Percentiles rank a stretch among this genome's conserved stretches.
Conservation (phyloP, 1,140 invertebrate genomes). For the Cydia splendana region DNA sequence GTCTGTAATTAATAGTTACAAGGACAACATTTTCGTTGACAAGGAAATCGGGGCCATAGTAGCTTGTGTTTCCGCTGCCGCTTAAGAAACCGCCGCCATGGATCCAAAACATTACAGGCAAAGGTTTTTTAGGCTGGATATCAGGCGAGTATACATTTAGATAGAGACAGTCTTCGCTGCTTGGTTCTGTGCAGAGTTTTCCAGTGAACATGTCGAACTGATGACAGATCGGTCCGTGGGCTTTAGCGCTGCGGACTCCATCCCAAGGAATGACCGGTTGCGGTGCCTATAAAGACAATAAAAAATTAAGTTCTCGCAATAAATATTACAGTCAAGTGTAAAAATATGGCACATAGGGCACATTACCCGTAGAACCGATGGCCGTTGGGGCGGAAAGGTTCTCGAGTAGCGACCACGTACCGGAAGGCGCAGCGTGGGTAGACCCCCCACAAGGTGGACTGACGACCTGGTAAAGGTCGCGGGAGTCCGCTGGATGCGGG, state of each 20-base stretch:
- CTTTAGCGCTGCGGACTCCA: slow-evolving; percentile 72
- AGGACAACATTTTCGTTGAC: slow-evolving; percentile 81
- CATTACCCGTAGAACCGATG: too few species aligned
- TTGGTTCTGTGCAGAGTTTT: slow-evolving; percentile 37
- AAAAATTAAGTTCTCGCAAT: too few species aligned
- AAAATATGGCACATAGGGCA: too few species aligned
- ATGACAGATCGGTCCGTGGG: slow-evolving; percentile 69
- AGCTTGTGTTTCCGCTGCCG: slow-evolving; percentile 35
- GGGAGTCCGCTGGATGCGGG: too few species aligned
- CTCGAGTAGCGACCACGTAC: too few species aligned
- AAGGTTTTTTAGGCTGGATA: slow-evolving; percentile 38
- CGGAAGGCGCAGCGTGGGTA: too few species aligned
- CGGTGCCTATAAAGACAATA: slow-evolving; percentile 66
- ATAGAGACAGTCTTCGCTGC: slow-evolving; percentile 77
- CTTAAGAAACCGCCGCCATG: slow-evolving; percentile 69
- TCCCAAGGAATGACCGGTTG: slow-evolving; percentile 75
- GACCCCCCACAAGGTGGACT: too few species aligned
- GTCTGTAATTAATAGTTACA: slow-evolving; percentile 84
- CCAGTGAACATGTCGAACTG: slow-evolving; percentile 31
- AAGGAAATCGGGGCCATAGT: slow-evolving; percentile 81
- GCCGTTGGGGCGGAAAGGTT: too few species aligned
- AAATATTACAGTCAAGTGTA: too few species aligned
- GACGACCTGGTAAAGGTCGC: too few species aligned
- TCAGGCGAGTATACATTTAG: slow-evolving; percentile 62
- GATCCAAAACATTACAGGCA: slow-evolving; percentile 71